A percentile compares a stretch with the other conserved stretches of the same genome.
These are phyloP conservation scores for Parapsyche elsis DNA, from an alignment of 1,140 invertebrate species.

Conservation along the genomic window DNA sequence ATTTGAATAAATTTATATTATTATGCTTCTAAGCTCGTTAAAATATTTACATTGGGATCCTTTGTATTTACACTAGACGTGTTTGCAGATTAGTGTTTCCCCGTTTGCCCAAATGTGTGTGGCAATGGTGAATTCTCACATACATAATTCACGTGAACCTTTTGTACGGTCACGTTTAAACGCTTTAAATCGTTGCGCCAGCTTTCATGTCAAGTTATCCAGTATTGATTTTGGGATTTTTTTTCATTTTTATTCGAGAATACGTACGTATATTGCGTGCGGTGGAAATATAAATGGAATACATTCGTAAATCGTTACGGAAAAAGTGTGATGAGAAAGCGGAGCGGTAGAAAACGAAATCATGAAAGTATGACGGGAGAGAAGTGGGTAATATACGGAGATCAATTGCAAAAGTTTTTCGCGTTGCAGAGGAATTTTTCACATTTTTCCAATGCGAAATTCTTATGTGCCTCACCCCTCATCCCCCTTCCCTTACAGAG, in stretches of 20 bases:
- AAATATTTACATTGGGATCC: not conserved
- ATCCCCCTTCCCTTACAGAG: not conserved
- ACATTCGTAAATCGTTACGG: not conserved
- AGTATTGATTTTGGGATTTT: no score
- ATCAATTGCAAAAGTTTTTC: slow-evolving; percentile 34
- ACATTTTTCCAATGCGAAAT: slow-evolving; percentile 19
- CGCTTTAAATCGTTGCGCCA: no score
- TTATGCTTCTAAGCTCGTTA: not conserved
- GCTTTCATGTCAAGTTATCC: no score
- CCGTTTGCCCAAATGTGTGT: no score
- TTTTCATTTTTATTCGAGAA: no score
- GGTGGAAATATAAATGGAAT: not conserved
- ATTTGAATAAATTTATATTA: not conserved
- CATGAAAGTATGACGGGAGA: not conserved
- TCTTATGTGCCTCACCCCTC: not conserved
- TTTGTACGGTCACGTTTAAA: no score
- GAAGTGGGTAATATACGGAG: slow-evolving; percentile 1
- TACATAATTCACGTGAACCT: no score
- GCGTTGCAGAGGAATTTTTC: not conserved
- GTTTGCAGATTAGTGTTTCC: no score
- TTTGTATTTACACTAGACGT: no score
- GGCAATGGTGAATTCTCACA: no score
- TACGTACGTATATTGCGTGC: not conserved
- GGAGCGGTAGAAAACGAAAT: not conserved
- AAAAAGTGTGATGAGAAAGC: not conserved